Percentiles rank a stretch among this genome's conserved stretches.
Evolutionary conservation across 2,888 invertebrate species (phyloP).

Genomic region (Drosophila fungiperda): DNA sequence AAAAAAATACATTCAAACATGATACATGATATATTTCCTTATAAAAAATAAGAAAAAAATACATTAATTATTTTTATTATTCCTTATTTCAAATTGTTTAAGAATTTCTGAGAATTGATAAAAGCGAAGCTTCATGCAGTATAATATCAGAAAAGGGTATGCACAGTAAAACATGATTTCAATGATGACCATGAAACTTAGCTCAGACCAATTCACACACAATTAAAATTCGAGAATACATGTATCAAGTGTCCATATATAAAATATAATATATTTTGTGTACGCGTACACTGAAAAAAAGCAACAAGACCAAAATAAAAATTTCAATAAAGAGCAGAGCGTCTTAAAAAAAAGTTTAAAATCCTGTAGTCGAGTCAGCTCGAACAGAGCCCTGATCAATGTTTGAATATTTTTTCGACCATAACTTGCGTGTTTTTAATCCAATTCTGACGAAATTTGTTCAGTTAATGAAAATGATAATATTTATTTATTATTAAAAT

Average conservation of each 20-base stretch:
- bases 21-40: too few relatives aligned
- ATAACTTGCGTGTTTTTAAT: neutral
- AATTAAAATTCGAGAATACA: conserved; percentile 40
- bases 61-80: neutral
- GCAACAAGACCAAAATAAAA: neutral
- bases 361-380: neutral
- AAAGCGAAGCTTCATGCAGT: neutral
- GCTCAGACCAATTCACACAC: conserved; percentile 27
- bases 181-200: conserved; percentile 46
- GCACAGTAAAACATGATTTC: neutral
- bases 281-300: conserved; percentile 1
- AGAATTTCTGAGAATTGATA: conserved; percentile 38
- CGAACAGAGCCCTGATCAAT: neutral
- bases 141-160: conserved; percentile 13
- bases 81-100: neutral
- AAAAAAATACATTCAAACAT: neutral
- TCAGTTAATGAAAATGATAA: too few relatives aligned
- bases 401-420: neutral
- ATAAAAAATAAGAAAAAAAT: conserved; percentile 2
- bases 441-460: neutral
- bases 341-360: neutral
- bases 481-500: too few relatives aligned
- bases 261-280: neutral
- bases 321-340: neutral
- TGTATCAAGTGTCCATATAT: conserved; percentile 24